Evolutionary conservation across 2,888 invertebrate genomes (phyloP).

Genomic region (Conops quadrifasciatus): DNA sequence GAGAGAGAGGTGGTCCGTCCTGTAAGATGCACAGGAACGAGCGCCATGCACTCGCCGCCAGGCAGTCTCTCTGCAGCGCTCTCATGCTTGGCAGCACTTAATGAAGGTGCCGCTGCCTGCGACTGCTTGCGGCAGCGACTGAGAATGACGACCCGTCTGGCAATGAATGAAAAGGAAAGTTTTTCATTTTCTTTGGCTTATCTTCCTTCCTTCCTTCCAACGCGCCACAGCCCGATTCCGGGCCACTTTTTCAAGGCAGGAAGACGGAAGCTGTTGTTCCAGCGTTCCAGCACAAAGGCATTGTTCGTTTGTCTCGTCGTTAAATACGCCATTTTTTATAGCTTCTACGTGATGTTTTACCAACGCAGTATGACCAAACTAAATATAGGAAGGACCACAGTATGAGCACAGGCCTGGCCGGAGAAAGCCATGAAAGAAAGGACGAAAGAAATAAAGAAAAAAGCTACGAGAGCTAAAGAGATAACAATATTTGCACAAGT

Average conservation of each 20-base stretch:
- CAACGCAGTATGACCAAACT: conserved; percentile 30
- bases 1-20: neutral
- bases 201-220: neutral
- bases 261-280: conserved; percentile 21
- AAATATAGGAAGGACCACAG: neutral
- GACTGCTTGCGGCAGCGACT: neutral
- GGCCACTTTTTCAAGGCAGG: conserved; percentile 10
- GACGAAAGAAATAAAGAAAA: neutral
- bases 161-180: conserved; percentile 29
- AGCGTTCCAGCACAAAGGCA: conserved; percentile 10
- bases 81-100: neutral
- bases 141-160: neutral
- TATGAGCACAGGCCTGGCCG: neutral
- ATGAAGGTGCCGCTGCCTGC: neutral
- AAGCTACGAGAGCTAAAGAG: neutral
- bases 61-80: neutral
- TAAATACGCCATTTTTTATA: conserved; percentile 40
- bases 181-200: conserved; percentile 1
- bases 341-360: conserved; percentile 42
- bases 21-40: neutral
- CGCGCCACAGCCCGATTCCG: neutral
- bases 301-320: conserved; percentile 22
- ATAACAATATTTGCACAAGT: neutral
- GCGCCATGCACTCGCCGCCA: neutral
- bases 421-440: neutral